Conservation (phyloP, 2,888 invertebrate genomes). For the Catocala nupta region DNA sequence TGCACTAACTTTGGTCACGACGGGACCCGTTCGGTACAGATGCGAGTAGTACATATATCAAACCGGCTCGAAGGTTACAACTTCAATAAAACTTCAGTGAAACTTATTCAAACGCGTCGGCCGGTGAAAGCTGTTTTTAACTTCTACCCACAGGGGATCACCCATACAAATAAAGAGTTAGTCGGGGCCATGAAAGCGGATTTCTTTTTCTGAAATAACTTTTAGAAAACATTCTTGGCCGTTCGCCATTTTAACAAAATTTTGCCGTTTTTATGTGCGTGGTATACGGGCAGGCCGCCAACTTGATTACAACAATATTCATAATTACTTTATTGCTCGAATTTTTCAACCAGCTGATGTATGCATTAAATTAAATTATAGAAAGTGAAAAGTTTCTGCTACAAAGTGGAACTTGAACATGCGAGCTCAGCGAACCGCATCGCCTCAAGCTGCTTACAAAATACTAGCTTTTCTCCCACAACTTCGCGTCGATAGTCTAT, state of each 20-base stretch:
- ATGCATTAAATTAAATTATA: neutral
- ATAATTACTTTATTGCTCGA: conserved; percentile 7
- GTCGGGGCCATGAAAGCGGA: conserved; percentile 70
- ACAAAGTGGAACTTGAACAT: too few species aligned
- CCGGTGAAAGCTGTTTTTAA: conserved; percentile 83
- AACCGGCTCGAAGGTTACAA: conserved; percentile 75
- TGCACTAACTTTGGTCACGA: conserved; percentile 78
- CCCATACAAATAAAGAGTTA: conserved; percentile 83
- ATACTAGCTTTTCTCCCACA: too few species aligned
- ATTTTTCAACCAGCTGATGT: neutral
- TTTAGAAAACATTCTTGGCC: conserved; percentile 62
- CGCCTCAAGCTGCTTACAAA: too few species aligned
- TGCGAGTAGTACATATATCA: conserved; percentile 80
- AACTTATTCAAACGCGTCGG: conserved; percentile 76
- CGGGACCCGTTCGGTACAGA: conserved; percentile 69
- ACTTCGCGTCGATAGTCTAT: too few species aligned
- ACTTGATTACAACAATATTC: conserved; percentile 46
- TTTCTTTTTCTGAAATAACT: conserved; percentile 70
- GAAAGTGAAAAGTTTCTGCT: neutral
- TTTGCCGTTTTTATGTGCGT: conserved; percentile 51
- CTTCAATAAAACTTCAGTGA: conserved; percentile 74
- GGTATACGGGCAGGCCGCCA: conserved; percentile 58
- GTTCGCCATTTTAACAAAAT: conserved; percentile 61
- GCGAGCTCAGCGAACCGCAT: too few species aligned
- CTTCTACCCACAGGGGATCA: conserved; percentile 79